Evolutionary conservation across 2,888 invertebrate genomes (phyloP).

Genomic region (Agrochola lota): DNA sequence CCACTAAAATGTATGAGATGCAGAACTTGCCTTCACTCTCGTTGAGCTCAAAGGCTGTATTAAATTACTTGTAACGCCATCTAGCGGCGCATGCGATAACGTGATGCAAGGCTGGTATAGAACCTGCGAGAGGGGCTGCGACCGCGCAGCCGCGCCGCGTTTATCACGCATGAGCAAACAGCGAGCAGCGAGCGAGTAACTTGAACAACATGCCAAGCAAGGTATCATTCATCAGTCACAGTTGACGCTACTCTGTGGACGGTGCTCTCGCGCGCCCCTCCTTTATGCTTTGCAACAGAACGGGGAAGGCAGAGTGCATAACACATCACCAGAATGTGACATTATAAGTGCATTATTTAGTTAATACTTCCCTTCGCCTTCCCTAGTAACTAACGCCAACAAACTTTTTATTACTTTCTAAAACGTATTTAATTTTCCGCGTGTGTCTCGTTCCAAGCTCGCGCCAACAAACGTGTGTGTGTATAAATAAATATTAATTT

Average conservation of each 20-base stretch:
- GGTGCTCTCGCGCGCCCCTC: constrained; percentile 79
- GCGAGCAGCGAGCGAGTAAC: constrained; percentile 74
- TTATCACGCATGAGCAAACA: constrained; percentile 77
- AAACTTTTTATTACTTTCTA: constrained; percentile 88
- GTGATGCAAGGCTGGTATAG: constrained; percentile 59
- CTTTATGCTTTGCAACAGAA: constrained; percentile 76
- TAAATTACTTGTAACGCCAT: constrained; percentile 62
- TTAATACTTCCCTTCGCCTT: constrained; percentile 84
- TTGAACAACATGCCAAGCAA: constrained; percentile 77
- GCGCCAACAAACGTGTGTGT: constrained; percentile 88
- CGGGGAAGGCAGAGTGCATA: constrained; percentile 82
- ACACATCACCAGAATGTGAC: constrained; percentile 88
- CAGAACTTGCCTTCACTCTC: constrained; percentile 30
- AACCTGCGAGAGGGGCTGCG: constrained; percentile 67
- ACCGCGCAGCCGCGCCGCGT: constrained; percentile 66
- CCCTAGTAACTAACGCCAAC: constrained; percentile 79
- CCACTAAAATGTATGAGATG: constrained; percentile 21
- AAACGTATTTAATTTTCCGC: constrained; percentile 88
- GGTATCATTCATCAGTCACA: constrained; percentile 79
- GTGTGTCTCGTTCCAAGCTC: constrained; percentile 86
- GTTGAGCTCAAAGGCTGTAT: constrained; percentile 34
- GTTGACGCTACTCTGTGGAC: constrained; percentile 79
- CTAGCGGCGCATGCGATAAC: constrained; percentile 58
- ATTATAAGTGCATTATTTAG: constrained; percentile 81
- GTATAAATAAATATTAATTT: constrained; percentile 87